A percentile compares a stretch with the other conserved stretches of the same genome.
Conservation (phyloP, 2,113 vertebrate species). For the Diphyllodes magnificus region DNA sequence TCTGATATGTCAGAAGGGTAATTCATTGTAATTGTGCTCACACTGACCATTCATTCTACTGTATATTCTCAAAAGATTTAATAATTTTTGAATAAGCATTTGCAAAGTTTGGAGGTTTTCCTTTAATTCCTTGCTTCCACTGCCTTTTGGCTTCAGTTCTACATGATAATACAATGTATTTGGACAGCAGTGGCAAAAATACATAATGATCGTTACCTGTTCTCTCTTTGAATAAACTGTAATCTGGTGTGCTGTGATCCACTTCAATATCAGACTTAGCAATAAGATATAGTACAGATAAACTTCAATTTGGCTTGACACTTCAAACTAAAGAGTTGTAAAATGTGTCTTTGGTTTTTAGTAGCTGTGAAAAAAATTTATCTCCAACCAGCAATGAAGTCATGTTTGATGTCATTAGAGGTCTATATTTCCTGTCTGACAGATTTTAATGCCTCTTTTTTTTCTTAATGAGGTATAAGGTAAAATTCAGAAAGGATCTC, state of each 20-base stretch:
- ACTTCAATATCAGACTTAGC: not conserved
- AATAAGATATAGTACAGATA: slow-evolving; percentile 14
- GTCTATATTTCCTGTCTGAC: slow-evolving; percentile 18
- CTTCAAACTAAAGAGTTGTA: slow-evolving; percentile 22
- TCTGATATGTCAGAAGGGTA: not conserved
- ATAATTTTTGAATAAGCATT: not conserved
- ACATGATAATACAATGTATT: not conserved
- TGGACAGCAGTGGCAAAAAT: not conserved
- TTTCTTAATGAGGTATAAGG: not conserved
- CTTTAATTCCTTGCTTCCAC: not conserved
- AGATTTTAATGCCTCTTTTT: not conserved
- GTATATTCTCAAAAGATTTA: not conserved
- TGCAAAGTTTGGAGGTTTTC: not conserved
- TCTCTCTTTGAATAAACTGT: not conserved
- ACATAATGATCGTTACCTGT: not conserved
- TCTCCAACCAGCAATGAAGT: not conserved
- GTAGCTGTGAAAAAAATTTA: not conserved
- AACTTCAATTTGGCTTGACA: slow-evolving; percentile 30
- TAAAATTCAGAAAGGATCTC: not conserved
- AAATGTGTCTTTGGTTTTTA: slow-evolving; percentile 51
- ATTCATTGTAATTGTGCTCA: not conserved
- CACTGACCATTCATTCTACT: not conserved
- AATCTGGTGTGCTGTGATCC: not conserved
- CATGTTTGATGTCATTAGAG: not conserved
- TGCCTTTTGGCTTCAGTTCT: not conserved